Conservation (phyloP, 2,113 vertebrate genomes). For the Heteronetta atricapilla region DNA sequence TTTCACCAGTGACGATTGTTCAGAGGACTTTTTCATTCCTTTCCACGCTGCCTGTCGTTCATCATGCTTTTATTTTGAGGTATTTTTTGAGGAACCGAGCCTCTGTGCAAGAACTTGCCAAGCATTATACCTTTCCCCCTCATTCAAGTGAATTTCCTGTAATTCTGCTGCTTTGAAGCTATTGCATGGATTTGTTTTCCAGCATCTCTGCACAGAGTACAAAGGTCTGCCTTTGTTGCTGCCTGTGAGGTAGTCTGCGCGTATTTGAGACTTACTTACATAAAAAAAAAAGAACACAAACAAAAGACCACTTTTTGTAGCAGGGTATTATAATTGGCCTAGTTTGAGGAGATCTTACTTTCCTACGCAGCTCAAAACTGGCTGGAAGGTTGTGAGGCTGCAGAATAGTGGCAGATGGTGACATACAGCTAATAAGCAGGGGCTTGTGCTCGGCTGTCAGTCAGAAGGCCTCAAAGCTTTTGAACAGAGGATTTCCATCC, state of each 20-base stretch:
- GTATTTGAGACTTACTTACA: background rate
- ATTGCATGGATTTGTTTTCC: background rate
- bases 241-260: background rate
- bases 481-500: conserved; percentile 65
- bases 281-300: background rate
- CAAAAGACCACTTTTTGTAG: background rate
- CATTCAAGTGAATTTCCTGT: background rate
- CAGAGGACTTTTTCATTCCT: background rate
- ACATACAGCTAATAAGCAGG: conserved; percentile 60
- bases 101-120: background rate
- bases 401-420: conserved; percentile 64
- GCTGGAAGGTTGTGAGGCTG: conserved; percentile 39
- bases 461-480: conserved; percentile 62
- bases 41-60: background rate
- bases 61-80: background rate
- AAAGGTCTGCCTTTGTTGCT: conserved; percentile 31
- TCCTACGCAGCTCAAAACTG: conserved; percentile 39
- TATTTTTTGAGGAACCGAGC: background rate
- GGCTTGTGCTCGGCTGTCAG: conserved; percentile 64
- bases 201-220: background rate
- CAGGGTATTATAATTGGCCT: conserved; percentile 37
- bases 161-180: conserved; percentile 17
- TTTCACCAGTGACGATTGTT: background rate
- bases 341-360: conserved; percentile 27
- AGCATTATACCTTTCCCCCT: background rate